phyloP scores from a whole-genome alignment of 1,140 invertebrate species.

The Physella acuta region DNA sequence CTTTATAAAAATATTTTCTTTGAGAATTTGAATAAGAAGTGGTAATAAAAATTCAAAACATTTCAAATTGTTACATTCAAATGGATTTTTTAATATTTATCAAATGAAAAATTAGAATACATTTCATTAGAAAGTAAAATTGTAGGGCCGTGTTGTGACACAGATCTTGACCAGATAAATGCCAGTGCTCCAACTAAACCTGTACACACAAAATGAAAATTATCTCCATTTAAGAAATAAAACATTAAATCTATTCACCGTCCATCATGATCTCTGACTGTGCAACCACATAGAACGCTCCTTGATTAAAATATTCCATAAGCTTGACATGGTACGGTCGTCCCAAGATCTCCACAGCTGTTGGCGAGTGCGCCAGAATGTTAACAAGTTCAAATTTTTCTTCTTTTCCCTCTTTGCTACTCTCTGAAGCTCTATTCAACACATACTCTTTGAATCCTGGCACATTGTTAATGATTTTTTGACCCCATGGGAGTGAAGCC shows the following conservation, averaged over 20 bases:
- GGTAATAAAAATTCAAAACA: too few relatives aligned
- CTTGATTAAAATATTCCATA: slow-evolving; percentile 70
- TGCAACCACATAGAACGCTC: slow-evolving; percentile 71
- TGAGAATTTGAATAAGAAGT: too few relatives aligned
- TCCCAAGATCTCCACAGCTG: slow-evolving; percentile 68
- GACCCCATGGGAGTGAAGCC: slow-evolving; percentile 67
- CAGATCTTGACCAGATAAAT: too few relatives aligned
- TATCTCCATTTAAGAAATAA: too few relatives aligned
- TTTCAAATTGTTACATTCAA: too few relatives aligned
- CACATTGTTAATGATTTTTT: slow-evolving; percentile 64
- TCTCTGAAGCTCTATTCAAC: slow-evolving; percentile 70
- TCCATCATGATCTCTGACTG: slow-evolving; percentile 68
- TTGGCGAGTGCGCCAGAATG: slow-evolving; percentile 65
- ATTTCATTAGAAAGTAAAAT: too few relatives aligned
- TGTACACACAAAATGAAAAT: too few relatives aligned
- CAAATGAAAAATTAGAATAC: too few relatives aligned
- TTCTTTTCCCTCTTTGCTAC: slow-evolving; percentile 70
- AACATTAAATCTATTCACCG: slow-evolving; percentile 32
- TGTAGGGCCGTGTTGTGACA: too few relatives aligned
- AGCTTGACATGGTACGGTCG: slow-evolving; percentile 66
- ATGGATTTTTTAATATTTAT: too few relatives aligned
- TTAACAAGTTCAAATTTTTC: slow-evolving; percentile 74
- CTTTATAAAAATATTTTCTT: too few relatives aligned
- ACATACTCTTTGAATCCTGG: slow-evolving; percentile 76
- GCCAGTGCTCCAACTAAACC: too few relatives aligned